Base-by-base conservation (phyloP, 2,888 invertebrate species). In the Prenolepis imparis region DNA sequence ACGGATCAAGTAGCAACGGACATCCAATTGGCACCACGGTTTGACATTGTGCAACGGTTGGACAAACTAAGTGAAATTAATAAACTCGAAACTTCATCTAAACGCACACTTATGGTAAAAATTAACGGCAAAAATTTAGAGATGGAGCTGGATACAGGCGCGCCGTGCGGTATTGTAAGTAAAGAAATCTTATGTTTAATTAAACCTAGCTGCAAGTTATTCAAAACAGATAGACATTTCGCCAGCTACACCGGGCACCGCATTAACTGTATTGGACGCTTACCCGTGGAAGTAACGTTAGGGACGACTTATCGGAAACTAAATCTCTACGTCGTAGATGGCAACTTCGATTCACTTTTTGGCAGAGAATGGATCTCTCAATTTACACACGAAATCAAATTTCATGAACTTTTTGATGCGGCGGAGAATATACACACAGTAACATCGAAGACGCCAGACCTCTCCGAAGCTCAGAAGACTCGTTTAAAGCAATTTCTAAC, bases 251-350 rank as follows among this genome's bases (percentile, higher is more conserved):
- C 77, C 0, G 36, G 32, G 1, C 63, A 77, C 15, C 39, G 9
- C 3, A 21, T 77, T 4, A 11, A 1, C 18, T 73, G 72, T 15
- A 36, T 73, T 3, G 57, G 72, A 21, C 28, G 6, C 6, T 15
- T 41, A 32, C 2, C 15, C 0, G 39, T 77, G 0, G 11, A 12
- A 3, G 41, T n/a, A 5, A 77, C 77, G 1, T 4, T 66, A 5
- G 66, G 66, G 0, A 0, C 11, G 5, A 66, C 66, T 0, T 55
- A 55, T 3, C 55, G 32, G 1, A 55, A 18, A 2, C 4, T 77
- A 5, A 36, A 77, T 24, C 24, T 75, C 1, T 75, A 39, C 9
- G 61, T 75, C 8, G 48, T 75, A 3, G 24, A 75, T 1, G 75
- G 64, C 0, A 4, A 24, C 21, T 75, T 52, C 5, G 77, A 77